Conservation (phyloP, 2,797 vertebrate genomes). For the Cyprinodon diabolis region DNA sequence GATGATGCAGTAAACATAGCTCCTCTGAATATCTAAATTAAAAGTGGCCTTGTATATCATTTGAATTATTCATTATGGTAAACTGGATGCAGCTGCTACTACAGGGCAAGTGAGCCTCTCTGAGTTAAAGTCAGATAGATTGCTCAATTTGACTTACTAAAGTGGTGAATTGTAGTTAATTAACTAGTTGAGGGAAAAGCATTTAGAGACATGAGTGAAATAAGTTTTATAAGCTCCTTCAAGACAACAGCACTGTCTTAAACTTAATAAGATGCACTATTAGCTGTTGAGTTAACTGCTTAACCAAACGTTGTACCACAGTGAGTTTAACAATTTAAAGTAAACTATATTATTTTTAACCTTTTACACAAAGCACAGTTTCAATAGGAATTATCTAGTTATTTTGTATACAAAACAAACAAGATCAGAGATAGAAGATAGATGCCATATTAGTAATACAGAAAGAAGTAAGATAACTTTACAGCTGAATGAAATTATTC, state of each 20-base stretch:
- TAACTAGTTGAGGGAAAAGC: slow-evolving; percentile 30
- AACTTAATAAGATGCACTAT: slow-evolving; percentile 27
- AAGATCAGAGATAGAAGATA: too few species aligned
- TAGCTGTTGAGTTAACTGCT: slow-evolving; percentile 9
- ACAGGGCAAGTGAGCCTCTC: slow-evolving; percentile 29
- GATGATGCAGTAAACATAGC: slow-evolving; percentile 71
- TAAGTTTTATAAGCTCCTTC: slow-evolving; percentile 16
- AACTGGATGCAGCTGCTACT: slow-evolving; percentile 65
- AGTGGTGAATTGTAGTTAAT: slow-evolving; percentile 51
- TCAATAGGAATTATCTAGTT: not conserved
- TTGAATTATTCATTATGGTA: slow-evolving; percentile 76
- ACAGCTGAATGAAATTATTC: too few species aligned
- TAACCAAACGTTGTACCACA: slow-evolving; percentile 15
- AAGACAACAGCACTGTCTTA: slow-evolving; percentile 4
- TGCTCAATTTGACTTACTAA: slow-evolving; percentile 46
- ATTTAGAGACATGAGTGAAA: slow-evolving; percentile 27
- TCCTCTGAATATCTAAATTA: slow-evolving; percentile 77
- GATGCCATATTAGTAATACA: too few species aligned
- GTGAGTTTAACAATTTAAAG: slow-evolving; percentile 18
- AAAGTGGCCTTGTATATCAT: slow-evolving; percentile 69
- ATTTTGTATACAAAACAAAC: not conserved
- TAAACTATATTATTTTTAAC: slow-evolving; percentile 16
- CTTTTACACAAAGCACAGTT: not conserved
- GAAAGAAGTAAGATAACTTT: too few species aligned
- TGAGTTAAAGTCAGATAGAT: slow-evolving; percentile 59